phyloP scores from a whole-genome alignment of 1,140 invertebrate species.

The Drosophila elegans region DNA sequence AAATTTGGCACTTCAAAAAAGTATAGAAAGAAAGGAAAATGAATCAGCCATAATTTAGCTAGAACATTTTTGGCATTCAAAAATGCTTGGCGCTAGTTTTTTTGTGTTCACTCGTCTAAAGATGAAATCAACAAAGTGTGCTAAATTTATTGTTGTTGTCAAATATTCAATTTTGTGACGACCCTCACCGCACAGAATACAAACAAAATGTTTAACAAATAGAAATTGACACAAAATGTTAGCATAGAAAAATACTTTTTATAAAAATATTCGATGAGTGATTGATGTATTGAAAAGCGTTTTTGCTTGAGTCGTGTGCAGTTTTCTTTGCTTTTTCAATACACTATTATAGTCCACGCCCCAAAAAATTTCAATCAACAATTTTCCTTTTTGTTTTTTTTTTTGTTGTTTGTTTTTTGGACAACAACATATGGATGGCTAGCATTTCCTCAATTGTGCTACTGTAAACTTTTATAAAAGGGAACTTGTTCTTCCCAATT shows the following conservation, averaged over 20 bases:
- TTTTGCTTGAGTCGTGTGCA: slow-evolving; percentile 22
- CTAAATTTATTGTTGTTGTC: slow-evolving; percentile 63
- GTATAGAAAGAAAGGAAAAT: slow-evolving; percentile 5
- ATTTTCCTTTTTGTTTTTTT: slow-evolving; percentile 8
- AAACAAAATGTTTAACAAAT: slow-evolving; percentile 31
- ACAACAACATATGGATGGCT: slow-evolving; percentile 20
- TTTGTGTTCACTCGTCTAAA: slow-evolving; percentile 7
- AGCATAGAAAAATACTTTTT: slow-evolving; percentile 2
- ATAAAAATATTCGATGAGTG: slow-evolving; percentile 17
- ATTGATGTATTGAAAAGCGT: slow-evolving; percentile 17
- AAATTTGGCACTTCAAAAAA: slow-evolving; percentile 34
- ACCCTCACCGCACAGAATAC: slow-evolving; percentile 31
- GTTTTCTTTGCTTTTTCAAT: slow-evolving; percentile 7
- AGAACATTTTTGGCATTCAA: slow-evolving; percentile 40
- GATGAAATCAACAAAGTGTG: slow-evolving; percentile 56
- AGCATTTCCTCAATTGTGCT: slow-evolving; percentile 39
- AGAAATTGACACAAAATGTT: slow-evolving; percentile 38
- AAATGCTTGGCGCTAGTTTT: slow-evolving; percentile 29
- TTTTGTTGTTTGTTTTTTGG: slow-evolving; percentile 17
- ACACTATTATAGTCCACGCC: slow-evolving; percentile 14
- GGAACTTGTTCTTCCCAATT: slow-evolving; percentile 18
- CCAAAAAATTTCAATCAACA: slow-evolving; percentile 39
- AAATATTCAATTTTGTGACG: slow-evolving; percentile 17
- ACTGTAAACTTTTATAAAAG: slow-evolving; percentile 53
- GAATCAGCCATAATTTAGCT: slow-evolving; percentile 42